These are phyloP conservation scores for Strigops habroptila DNA, from an alignment of 2,113 vertebrate genomes.

Conservation along the genomic window DNA sequence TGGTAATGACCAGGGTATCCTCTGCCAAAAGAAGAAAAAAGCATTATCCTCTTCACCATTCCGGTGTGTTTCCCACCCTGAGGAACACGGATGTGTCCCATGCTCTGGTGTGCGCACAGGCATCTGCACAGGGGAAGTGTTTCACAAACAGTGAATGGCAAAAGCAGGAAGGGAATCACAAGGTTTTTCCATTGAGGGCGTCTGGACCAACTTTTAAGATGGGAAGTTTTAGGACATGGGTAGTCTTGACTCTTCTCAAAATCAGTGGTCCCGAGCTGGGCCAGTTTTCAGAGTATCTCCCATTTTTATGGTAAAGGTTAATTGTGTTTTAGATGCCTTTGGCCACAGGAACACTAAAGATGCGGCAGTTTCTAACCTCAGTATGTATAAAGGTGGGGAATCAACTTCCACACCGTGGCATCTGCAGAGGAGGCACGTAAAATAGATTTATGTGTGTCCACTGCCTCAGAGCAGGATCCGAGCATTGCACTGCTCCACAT, in stretches of 20 bases:
- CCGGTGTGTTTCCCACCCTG: neutral
- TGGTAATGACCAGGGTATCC: no score
- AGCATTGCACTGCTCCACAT: neutral
- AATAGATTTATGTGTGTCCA: neutral
- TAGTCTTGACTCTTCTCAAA: neutral
- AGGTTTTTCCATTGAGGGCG: neutral
- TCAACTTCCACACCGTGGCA: neutral
- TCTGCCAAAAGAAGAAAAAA: neutral
- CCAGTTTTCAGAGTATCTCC: neutral
- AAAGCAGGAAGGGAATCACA: neutral
- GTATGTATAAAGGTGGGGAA: neutral
- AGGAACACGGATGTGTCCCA: neutral
- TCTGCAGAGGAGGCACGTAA: neutral
- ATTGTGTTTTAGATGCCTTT: neutral
- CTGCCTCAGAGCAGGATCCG: neutral
- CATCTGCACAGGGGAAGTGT: neutral
- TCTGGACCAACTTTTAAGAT: neutral
- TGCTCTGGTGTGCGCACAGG: accelerated
- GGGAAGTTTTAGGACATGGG: neutral
- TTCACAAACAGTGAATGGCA: neutral
- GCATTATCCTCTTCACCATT: neutral
- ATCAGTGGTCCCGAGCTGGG: neutral
- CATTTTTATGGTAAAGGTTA: neutral
- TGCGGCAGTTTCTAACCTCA: neutral
- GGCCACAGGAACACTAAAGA: neutral